Evolutionary conservation across 2,113 vertebrate species (phyloP).

Genomic region (Plestiodon gilberti): DNA sequence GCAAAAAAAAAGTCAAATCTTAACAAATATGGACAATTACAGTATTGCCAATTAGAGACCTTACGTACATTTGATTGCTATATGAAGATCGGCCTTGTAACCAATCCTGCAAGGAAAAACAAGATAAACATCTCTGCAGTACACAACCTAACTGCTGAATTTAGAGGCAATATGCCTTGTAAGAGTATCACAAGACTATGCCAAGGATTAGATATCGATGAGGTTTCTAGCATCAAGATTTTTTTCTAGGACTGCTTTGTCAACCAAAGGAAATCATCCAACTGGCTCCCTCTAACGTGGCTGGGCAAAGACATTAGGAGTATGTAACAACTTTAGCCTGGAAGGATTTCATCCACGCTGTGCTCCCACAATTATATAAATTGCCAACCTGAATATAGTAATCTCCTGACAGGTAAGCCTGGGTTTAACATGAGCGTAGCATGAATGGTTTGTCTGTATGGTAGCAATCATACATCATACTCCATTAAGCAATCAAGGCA

Average conservation of each 20-base stretch:
- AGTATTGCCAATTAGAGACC: background rate
- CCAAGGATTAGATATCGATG: background rate
- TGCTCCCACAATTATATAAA: no score
- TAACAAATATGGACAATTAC: background rate
- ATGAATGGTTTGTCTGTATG: background rate
- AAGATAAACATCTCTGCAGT: conserved; percentile 12
- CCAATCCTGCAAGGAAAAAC: conserved; percentile 83
- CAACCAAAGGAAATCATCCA: background rate
- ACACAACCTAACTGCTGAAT: background rate
- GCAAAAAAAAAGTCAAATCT: background rate
- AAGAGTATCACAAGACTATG: background rate
- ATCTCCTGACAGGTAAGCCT: background rate
- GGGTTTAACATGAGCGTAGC: background rate
- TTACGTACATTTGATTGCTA: conserved; percentile 90
- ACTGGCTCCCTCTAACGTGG: no score
- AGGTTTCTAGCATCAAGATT: background rate
- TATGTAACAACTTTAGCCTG: background rate
- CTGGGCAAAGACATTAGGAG: background rate
- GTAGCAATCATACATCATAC: background rate
- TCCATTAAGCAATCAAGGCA: background rate
- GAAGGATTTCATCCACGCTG: background rate
- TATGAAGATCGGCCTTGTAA: conserved; percentile 88
- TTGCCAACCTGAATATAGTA: no score
- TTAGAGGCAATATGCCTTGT: background rate
- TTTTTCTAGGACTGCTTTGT: background rate